Conservation (phyloP, 2,797 vertebrate species). For the Danio jaintianensis region DNA sequence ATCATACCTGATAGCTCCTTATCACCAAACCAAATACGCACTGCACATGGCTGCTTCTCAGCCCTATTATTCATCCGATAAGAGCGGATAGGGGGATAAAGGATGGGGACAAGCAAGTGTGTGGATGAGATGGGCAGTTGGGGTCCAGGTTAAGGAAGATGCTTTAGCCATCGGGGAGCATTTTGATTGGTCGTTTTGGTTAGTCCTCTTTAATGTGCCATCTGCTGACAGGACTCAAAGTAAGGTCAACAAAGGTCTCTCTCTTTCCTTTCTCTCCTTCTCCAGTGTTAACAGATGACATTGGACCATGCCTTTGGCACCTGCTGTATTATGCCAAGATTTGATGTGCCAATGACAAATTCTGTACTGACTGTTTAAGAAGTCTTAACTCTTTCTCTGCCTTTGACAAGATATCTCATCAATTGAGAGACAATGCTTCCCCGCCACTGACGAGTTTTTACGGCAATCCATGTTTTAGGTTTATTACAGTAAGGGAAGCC, state of each 20-base stretch:
- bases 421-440: too few species aligned
- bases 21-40: slow-evolving; percentile 63
- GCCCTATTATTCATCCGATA: slow-evolving; percentile 64
- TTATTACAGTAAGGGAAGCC: too few species aligned
- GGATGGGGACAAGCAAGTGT: background rate
- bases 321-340: slow-evolving; percentile 50
- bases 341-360: slow-evolving; percentile 53
- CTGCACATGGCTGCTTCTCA: slow-evolving; percentile 57
- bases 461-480: too few species aligned
- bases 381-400: background rate
- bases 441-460: too few species aligned
- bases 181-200: slow-evolving; percentile 47
- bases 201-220: slow-evolving; percentile 60
- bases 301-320: slow-evolving; percentile 57
- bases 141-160: slow-evolving; percentile 19
- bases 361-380: slow-evolving; percentile 42
- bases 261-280: slow-evolving; percentile 31
- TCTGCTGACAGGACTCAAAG: slow-evolving; percentile 56
- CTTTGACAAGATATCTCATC: too few species aligned
- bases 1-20: slow-evolving; percentile 65
- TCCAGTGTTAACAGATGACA: slow-evolving; percentile 53
- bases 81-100: slow-evolving; percentile 39
- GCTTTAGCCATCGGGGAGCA: slow-evolving; percentile 26
- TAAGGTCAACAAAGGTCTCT: slow-evolving; percentile 49
- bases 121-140: slow-evolving; percentile 13